Evolutionary conservation across 2,888 invertebrate species (phyloP).

Genomic region (Mimas tiliae): DNA sequence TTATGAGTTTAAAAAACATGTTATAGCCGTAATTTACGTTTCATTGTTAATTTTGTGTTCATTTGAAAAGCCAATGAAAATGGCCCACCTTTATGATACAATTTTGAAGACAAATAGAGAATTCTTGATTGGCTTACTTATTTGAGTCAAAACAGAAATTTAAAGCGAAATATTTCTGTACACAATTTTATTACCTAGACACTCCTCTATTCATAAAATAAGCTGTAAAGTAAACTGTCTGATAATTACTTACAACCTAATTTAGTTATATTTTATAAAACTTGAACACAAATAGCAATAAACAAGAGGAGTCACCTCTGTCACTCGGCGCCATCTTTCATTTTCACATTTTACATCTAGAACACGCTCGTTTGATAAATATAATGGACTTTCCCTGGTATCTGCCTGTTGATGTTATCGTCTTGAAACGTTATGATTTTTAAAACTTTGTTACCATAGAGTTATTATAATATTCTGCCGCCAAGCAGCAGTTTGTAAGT

Average conservation of each 20-base stretch:
- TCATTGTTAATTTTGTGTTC: no score
- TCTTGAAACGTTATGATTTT: not conserved
- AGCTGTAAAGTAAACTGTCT: not conserved
- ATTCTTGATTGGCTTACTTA: no score
- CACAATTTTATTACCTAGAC: not conserved
- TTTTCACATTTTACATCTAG: slow-evolving; percentile 41
- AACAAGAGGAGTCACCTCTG: slow-evolving; percentile 20
- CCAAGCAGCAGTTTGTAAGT: no score
- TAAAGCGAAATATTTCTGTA: not conserved
- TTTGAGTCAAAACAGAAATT: no score
- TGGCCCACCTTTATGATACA: no score
- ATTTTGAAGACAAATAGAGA: no score
- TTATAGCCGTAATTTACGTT: no score
- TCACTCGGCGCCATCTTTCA: slow-evolving; percentile 39
- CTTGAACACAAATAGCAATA: slow-evolving; percentile 17
- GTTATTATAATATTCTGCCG: not conserved
- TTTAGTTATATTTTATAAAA: slow-evolving; percentile 19
- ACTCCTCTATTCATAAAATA: not conserved
- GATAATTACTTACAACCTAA: slow-evolving; percentile 4
- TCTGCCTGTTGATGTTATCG: slow-evolving; percentile 35
- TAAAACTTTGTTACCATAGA: not conserved
- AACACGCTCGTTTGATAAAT: slow-evolving; percentile 42
- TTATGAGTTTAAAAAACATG: no score
- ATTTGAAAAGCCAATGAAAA: no score
- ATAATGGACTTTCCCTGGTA: slow-evolving; percentile 42